These are phyloP conservation scores for Diglossa cyanea DNA, from an alignment of 2,797 vertebrate genomes.

Conservation along the genomic window DNA sequence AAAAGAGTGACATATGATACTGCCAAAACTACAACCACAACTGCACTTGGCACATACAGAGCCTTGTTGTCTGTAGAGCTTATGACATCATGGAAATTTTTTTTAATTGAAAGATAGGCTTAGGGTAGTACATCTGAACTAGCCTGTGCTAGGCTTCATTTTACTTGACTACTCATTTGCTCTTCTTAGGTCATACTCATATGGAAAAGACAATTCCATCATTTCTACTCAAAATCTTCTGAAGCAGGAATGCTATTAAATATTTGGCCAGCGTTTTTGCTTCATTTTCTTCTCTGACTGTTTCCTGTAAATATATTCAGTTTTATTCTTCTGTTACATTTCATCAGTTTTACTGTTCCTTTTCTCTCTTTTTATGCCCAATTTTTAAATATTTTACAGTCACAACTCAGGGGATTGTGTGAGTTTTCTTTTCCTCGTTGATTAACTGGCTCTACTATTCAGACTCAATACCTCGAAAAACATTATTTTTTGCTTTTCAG, in stretches of 20 bases:
- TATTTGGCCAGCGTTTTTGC: neutral
- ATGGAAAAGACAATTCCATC: neutral
- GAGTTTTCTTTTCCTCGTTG: neutral
- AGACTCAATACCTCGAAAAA: neutral
- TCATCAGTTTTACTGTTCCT: neutral
- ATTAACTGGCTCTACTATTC: neutral
- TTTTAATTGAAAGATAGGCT: neutral
- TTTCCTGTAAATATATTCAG: neutral
- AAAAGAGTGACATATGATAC: neutral
- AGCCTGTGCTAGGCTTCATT: neutral
- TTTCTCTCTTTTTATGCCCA: neutral
- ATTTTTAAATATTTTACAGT: neutral
- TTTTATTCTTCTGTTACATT: neutral
- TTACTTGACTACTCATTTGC: neutral
- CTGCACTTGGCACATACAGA: accelerated
- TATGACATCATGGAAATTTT: neutral
- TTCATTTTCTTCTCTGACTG: neutral
- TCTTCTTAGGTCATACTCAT: neutral
- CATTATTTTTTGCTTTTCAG: neutral
- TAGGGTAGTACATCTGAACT: neutral
- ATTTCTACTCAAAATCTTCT: neutral
- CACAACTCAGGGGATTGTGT: neutral
- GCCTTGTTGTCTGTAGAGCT: neutral
- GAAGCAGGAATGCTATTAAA: neutral
- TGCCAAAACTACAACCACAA: accelerated